Base-by-base conservation (phyloP, 1,140 invertebrate genomes). In the Scaptomyza pallida region DNA sequence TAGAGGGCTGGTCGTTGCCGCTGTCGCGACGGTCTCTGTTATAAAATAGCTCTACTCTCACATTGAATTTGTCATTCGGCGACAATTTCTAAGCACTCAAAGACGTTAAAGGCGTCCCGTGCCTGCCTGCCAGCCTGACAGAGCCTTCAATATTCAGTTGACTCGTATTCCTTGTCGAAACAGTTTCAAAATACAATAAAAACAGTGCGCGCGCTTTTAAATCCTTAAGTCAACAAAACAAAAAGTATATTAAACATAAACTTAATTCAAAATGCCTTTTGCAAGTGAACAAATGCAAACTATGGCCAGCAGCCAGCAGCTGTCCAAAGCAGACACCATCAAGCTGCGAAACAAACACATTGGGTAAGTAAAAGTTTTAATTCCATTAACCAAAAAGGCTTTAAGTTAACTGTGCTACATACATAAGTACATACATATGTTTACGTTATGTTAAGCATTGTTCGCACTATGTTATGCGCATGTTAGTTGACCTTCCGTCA, bases 311-410 rank as follows among this genome's bases (percentile, higher is more conserved):
- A 88, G 59, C 62, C 95, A 97, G 89, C 94, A 94, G 35, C 93
- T 97, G 93, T 92, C 95, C 9, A 96, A 97, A 92, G 92, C 93
- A 40, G 95, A 97, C 79, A 97, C 96, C 5, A 94, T 97, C 15
- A 94, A 94, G 71, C 92, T 97, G 23, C 92, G 96, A 10, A 94
- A 97, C 78, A 94, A 95, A 81, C 93, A 96, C 80, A 94, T 97
- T 75, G 96, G 96, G 96, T 97, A 92, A 95, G 94, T 75, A 64
- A 15, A 16, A 41, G 10, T 50, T 48, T 19, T 45, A 19, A 52
- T 50, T 45, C 30, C 43, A 30, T 30, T 43, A 35, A 10, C 12
- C 12, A 12, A 35, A 35, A 2, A 12, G 23, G 23, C 2, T 26
- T 26, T 21, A 21, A 21, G 19, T 21, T 26, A 5, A 26, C 23